These are phyloP conservation scores for Egretta garzetta DNA, from an alignment of 2,113 vertebrate species.

Conservation along the genomic window DNA sequence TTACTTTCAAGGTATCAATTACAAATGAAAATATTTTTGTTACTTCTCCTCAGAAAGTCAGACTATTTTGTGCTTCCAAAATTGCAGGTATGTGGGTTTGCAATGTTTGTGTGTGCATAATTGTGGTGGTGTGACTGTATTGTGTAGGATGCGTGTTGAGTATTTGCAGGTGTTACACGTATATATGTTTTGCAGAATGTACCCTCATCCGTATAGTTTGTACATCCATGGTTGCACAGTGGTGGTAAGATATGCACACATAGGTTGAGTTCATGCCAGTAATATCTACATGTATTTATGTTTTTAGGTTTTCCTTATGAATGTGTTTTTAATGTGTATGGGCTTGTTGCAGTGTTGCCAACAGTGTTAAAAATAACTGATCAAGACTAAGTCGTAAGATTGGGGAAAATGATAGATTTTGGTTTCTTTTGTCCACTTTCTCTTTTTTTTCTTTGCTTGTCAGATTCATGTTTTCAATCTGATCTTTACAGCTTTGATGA, in stretches of 20 bases:
- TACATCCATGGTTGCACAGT: not conserved
- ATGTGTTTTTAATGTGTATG: constrained; percentile 5
- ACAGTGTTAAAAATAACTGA: constrained; percentile 18
- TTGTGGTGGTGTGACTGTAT: not conserved
- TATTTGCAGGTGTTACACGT: constrained; percentile 22
- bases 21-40: constrained; percentile 48
- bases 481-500: constrained; percentile 11
- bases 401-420: not conserved
- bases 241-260: not conserved
- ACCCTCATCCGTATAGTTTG: not conserved
- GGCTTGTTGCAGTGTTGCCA: constrained; percentile 5
- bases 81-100: not conserved
- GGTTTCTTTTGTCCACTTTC: not conserved
- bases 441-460: not conserved
- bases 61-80: not conserved
- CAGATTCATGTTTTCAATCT: not conserved
- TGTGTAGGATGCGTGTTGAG: constrained; percentile 1
- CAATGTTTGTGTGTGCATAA: not conserved
- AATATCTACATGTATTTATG: not conserved
- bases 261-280: not conserved
- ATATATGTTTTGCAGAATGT: not conserved
- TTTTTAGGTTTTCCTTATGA: constrained; percentile 16
- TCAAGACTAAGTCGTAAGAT: not conserved
- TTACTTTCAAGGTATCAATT: constrained; percentile 53
- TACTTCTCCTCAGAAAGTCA: constrained; percentile 19